phyloP scores from a whole-genome alignment of 1,140 invertebrate species.

The Lordiphosa stackelbergi region DNA sequence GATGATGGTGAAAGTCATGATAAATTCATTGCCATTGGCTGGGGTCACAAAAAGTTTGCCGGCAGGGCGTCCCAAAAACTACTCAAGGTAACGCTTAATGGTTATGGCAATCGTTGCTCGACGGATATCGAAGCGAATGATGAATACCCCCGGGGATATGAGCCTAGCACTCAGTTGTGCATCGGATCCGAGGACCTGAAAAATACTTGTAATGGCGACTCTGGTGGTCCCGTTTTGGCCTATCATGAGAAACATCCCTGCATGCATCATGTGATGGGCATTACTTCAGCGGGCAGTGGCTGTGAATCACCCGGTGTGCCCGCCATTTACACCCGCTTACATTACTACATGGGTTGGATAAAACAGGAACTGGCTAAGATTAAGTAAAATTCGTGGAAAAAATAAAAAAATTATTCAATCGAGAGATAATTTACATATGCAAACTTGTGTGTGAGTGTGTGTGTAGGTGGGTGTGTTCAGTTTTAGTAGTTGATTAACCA shows the following conservation, averaged over 20 bases:
- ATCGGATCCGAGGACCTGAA: constrained; percentile 80
- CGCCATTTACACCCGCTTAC: constrained; percentile 58
- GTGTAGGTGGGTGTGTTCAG: too few species aligned
- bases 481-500: too few species aligned
- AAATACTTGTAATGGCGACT: constrained; percentile 77
- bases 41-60: constrained; percentile 45
- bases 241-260: constrained; percentile 51
- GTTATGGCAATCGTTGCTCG: constrained; percentile 19
- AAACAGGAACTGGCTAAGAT: constrained; percentile 37
- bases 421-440: background rate
- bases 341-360: constrained; percentile 64
- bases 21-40: constrained; percentile 63
- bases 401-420: background rate
- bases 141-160: constrained; percentile 76
- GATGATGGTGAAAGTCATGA: constrained; percentile 32
- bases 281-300: constrained; percentile 57
- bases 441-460: background rate
- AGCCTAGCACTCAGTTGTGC: constrained; percentile 80
- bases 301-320: constrained; percentile 52
- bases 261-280: constrained; percentile 65
- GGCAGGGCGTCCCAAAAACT: constrained; percentile 66
- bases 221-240: constrained; percentile 62
- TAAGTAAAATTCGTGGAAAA: background rate
- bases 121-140: constrained; percentile 13
- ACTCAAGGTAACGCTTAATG: constrained; percentile 78